A percentile compares a stretch with the other conserved stretches of the same genome.
Conservation (phyloP, 1,140 invertebrate species). For the Hyles vespertilio region DNA sequence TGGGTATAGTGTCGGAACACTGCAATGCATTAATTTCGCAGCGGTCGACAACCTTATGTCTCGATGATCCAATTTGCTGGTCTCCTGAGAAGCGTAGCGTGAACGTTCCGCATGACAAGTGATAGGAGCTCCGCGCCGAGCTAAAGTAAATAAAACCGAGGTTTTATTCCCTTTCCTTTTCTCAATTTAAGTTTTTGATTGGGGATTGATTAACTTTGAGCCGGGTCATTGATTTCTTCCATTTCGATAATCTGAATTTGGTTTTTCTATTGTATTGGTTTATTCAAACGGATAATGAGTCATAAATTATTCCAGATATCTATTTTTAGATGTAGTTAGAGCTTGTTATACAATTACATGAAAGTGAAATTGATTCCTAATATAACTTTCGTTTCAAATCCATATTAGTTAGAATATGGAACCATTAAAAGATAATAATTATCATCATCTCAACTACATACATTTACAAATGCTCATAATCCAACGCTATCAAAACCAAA, state of each 20-base stretch:
- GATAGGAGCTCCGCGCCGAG: conserved; percentile 1
- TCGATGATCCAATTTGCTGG: conserved; percentile 24
- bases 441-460: too few species aligned
- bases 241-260: neutral
- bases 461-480: too few species aligned
- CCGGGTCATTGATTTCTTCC: conserved; percentile 1
- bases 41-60: neutral
- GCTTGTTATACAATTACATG: neutral
- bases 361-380: too few species aligned
- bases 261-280: too few species aligned
- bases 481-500: too few species aligned
- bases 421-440: too few species aligned
- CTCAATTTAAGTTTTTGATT: conserved; percentile 6
- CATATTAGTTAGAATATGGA: too few species aligned
- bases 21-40: too few species aligned
- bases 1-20: too few species aligned
- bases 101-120: conserved; percentile 18
- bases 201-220: conserved; percentile 5
- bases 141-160: conserved; percentile 8
- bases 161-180: conserved; percentile 6
- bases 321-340: neutral
- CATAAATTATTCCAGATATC: conserved; percentile 6
- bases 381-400: too few species aligned
- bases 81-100: conserved; percentile 17
- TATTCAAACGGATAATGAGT: too few species aligned